A percentile compares a stretch with the other conserved stretches of the same genome.
phyloP scores from a whole-genome alignment of 1,140 invertebrate species.

The Calliphora vicina region DNA sequence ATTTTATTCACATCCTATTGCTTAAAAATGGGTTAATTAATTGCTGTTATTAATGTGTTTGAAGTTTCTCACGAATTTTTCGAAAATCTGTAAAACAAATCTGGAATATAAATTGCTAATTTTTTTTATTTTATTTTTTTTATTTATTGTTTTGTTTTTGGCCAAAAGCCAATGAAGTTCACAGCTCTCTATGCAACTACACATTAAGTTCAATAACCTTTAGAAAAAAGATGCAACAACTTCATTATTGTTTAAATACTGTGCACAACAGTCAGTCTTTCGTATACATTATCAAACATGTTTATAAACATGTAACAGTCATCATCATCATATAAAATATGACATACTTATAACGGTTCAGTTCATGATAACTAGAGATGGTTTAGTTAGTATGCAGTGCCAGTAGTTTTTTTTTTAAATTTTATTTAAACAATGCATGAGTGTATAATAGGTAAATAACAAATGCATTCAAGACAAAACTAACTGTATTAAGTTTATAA shows the following conservation, averaged over 20 bases:
- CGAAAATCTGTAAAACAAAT: not conserved
- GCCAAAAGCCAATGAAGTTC: not conserved
- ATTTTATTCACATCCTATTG: too few relatives aligned
- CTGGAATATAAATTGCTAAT: not conserved
- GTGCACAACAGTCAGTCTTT: not conserved
- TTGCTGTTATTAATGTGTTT: too few relatives aligned
- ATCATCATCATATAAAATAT: not conserved
- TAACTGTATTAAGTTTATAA: too few relatives aligned
- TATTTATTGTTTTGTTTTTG: not conserved
- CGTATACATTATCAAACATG: not conserved
- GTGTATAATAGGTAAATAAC: too few relatives aligned
- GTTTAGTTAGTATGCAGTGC: not conserved
- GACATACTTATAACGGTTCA: conserved; percentile 14
- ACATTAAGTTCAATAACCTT: not conserved
- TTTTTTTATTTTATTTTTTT: not conserved
- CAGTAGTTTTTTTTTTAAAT: not conserved
- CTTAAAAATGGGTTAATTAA: too few relatives aligned
- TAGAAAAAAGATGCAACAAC: not conserved
- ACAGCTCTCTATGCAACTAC: not conserved
- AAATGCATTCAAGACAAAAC: too few relatives aligned
- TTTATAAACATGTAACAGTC: not conserved
- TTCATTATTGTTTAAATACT: not conserved
- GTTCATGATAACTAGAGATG: not conserved
- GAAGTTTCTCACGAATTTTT: not conserved
- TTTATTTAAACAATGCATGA: not conserved